phyloP scores from a whole-genome alignment of 2,113 vertebrate genomes.

The Antennarius striatus region DNA sequence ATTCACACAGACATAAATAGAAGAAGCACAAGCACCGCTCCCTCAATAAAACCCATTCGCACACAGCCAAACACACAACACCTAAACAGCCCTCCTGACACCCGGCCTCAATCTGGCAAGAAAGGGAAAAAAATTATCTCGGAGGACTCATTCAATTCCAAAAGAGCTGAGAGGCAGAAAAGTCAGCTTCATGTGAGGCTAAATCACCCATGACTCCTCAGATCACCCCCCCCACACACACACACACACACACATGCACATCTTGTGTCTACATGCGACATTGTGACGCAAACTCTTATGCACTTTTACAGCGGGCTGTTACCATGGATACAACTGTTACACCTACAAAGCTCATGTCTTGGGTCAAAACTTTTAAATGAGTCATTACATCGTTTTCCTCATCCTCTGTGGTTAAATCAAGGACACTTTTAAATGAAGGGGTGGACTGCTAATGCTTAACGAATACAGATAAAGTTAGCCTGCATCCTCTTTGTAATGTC shows the following conservation, averaged over 20 bases:
- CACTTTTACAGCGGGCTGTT: background rate
- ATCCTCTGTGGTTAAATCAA: constrained; percentile 5
- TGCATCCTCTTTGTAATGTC: constrained; percentile 5
- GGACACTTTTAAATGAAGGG: constrained; percentile 10
- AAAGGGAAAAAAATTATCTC: constrained; percentile 50
- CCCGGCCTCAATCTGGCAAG: constrained; percentile 66
- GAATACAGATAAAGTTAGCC: constrained; percentile 42
- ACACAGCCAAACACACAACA: constrained; percentile 50
- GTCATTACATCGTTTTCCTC: background rate
- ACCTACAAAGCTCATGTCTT: background rate
- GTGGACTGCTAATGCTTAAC: constrained; percentile 1
- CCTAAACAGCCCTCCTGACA: constrained; percentile 68
- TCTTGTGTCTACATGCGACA: constrained; percentile 8
- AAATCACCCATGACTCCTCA: constrained; percentile 51
- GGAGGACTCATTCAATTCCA: constrained; percentile 49
- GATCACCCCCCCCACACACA: constrained; percentile 16
- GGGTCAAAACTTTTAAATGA: constrained; percentile 20
- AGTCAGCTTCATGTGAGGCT: constrained; percentile 48
- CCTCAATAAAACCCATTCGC: constrained; percentile 33
- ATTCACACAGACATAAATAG: constrained; percentile 31
- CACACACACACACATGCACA: background rate
- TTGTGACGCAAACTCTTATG: background rate
- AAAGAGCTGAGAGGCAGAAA: constrained; percentile 65
- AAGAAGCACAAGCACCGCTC: constrained; percentile 47
- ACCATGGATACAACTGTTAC: background rate